Evolutionary conservation across 2,113 vertebrate species (phyloP), one percentile per base, ranked within the genome.

Genomic region (Cryptotis parvus): DNA sequence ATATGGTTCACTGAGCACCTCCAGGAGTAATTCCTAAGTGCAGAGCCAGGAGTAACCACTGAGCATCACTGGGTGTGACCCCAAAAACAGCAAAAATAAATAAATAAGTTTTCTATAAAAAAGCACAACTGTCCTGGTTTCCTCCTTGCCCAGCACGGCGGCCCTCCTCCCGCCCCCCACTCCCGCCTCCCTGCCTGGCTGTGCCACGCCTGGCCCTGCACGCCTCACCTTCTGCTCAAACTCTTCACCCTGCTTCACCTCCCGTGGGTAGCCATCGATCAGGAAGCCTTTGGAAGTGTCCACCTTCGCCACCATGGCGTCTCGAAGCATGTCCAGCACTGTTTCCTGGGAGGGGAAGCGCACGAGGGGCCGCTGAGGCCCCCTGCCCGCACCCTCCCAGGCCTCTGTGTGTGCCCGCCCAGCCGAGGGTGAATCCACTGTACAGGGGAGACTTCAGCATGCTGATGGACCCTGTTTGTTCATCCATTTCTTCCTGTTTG

Each of bases 161-260:
- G 15, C 45, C 45, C 6, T 29, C 20, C 41, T 35, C 1, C 43
- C 11, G 33, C 73, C 66, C 55, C 35, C 33, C 18, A 10, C 18
- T 41, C 27, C 26, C 9, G 1, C 20, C 35, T 27, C 37, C 29
- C 22, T 18, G 18, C 22, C 55, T 58, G 55, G 55, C 55, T 18
- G 52, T 55, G 15, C 52, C 52, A 18, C 18, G 52, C 52, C 52
- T 55, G 52, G 52, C 52, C 52, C 55, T 24, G 18, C 31, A 31
- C 10, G 11, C 7, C 97, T 97, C 96, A 99, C 99, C 99, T 98
- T 99, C 97, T 98, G 99, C 97, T 99, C 99, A 75, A 99, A 99
- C 96, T 99, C 99, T 94, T 99, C 99, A 8, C 99, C 99, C 95
- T 99, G 99, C 92, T 99, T 98, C 96, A 99, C 99, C 95, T 99